A percentile compares a stretch with the other conserved stretches of the same genome.
phyloP scores from a whole-genome alignment of 37 sponge, comb jelly and placozoan genomes.

The Beroe forskalii region DNA sequence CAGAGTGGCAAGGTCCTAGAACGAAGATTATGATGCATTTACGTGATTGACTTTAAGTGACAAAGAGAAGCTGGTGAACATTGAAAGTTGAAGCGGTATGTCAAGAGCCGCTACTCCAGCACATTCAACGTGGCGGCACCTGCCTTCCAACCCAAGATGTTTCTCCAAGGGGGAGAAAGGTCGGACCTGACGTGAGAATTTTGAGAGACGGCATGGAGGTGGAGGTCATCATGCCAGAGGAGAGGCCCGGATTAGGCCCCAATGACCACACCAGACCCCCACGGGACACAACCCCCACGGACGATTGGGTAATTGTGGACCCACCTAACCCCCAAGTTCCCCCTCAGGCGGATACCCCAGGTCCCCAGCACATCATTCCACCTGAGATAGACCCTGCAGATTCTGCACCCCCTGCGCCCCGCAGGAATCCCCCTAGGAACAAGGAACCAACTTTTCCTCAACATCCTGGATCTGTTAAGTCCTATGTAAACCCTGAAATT shows the following conservation, averaged over 20 bases:
- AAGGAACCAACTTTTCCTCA: background rate
- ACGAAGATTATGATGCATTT: background rate
- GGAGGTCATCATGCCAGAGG: background rate
- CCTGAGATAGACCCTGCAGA: background rate
- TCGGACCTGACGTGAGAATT: background rate
- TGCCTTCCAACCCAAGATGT: background rate
- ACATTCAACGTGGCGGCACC: slow-evolving; percentile 1
- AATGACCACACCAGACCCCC: background rate
- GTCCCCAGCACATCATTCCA: background rate
- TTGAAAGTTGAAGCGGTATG: slow-evolving; percentile 47
- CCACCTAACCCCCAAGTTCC: background rate
- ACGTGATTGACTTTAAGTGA: background rate
- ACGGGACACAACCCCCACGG: background rate
- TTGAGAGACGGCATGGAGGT: slow-evolving; percentile 53
- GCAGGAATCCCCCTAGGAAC: slow-evolving; percentile 1
- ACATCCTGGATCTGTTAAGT: background rate
- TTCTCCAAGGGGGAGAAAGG: background rate
- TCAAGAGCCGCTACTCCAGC: background rate
- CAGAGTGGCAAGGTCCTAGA: slow-evolving; percentile 55
- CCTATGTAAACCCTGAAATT: background rate
- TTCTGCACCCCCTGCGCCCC: slow-evolving; percentile 1
- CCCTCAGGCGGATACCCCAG: background rate
- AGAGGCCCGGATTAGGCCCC: background rate
- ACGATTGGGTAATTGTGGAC: background rate
- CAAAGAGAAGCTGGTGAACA: slow-evolving; percentile 32